Conservation (phyloP, 2,113 vertebrate genomes). For the Elachura formosa region DNA sequence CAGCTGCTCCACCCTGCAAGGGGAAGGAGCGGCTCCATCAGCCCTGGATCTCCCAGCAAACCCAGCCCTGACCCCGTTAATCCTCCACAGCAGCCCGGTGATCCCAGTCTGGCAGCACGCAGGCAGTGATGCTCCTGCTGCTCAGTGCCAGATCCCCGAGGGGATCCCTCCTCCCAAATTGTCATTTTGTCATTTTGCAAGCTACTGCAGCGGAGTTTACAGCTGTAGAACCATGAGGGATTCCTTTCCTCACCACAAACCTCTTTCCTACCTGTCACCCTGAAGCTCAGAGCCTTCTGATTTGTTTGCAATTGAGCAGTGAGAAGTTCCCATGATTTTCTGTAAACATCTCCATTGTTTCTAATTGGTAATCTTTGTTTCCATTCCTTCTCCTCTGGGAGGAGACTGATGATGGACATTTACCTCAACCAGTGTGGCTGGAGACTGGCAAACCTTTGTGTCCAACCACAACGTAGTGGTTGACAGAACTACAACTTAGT, state of each 20-base stretch:
- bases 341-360: too few species aligned
- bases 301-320: too few species aligned
- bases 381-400: too few species aligned
- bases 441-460: too few species aligned
- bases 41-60: neutral
- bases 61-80: neutral
- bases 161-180: neutral
- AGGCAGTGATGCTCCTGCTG: neutral
- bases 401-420: too few species aligned
- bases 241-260: neutral
- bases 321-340: too few species aligned
- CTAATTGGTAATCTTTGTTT: too few species aligned
- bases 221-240: neutral
- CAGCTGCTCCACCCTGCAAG: conserved; percentile 85
- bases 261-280: neutral
- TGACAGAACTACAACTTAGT: too few species aligned
- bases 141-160: neutral
- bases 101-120: neutral
- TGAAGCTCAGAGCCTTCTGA: too few species aligned
- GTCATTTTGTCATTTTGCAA: neutral
- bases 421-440: too few species aligned
- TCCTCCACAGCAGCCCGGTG: neutral
- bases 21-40: neutral
- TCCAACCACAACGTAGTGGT: too few species aligned
- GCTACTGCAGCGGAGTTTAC: neutral